Base-by-base conservation (phyloP, 2,113 vertebrate species). In the Lethenteron camtschaticum region DNA sequence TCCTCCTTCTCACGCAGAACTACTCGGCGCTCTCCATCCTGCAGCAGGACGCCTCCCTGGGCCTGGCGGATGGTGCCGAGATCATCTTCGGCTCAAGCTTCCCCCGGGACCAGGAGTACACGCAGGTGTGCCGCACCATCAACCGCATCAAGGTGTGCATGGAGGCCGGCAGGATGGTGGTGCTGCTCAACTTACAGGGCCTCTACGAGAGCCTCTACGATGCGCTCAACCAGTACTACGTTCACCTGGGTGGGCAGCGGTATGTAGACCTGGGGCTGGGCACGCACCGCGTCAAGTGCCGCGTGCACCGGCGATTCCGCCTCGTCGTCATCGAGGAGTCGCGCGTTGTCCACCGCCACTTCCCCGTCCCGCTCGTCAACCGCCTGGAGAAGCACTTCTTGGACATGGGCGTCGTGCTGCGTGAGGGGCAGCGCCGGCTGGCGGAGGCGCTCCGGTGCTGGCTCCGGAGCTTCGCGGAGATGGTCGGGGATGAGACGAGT, bases 181-280 rank as follows among this genome's bases (percentile, higher is more conserved):
- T 97, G 60, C 87, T 97, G 2, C 83, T 97, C 56, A 97, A 97
- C 77, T 77, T 97, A 74, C 94, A 91, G 57, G 92, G 86, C 76
- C 86, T 97, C 5, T 96, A 97, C 0, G 94, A 97, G 84, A 97
- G 94, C 77, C 85, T 97, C 12, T 97, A 97, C 0, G 94, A 97
- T 3, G 91, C 91, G 1, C 85, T 97, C 24, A 97, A 96, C 75
- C 94, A 97, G 68, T 97, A 96, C 78, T 97, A 97, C 0, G 94
- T 97, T 2, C 84, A 78, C 75, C 82, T 95, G 3, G 91, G 87
- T 1, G 89, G 85, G 57, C 94, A 97, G 79, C 88, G 94, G 73
- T 97, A 97, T 2, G 89, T 97, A 68, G 94, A 97, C 56, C 73
- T 97, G 55, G 94, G 94, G 1, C 82, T 97, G 69, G 94, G 94